These are phyloP conservation scores for Hypotaenidia philippensis DNA, from an alignment of 2,797 vertebrate species.

Conservation along the genomic window DNA sequence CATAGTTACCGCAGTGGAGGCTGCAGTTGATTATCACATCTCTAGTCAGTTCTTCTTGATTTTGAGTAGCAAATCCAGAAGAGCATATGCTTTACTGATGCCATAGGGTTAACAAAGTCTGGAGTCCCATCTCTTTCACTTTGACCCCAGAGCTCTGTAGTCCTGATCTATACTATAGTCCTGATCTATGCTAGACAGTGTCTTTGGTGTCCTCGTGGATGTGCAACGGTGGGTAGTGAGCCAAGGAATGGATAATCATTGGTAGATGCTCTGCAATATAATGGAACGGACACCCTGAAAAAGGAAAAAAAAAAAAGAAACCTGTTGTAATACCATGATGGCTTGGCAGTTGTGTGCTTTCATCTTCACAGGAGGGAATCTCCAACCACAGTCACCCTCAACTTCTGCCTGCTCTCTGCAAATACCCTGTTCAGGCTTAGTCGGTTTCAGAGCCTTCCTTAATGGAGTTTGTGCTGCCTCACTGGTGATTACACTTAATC, in stretches of 20 bases:
- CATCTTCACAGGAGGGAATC: background rate
- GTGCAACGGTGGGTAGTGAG: background rate
- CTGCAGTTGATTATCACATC: background rate
- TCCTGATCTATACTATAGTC: background rate
- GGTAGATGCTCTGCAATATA: background rate
- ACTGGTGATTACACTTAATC: background rate
- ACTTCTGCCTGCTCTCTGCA: slow-evolving; percentile 3
- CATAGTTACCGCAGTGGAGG: background rate
- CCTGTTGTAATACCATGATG: background rate
- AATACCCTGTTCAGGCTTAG: background rate
- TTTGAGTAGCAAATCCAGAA: background rate
- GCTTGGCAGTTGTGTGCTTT: background rate
- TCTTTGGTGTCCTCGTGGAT: background rate
- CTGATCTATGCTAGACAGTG: background rate
- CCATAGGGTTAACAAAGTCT: background rate
- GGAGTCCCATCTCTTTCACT: background rate
- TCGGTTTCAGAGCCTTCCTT: slow-evolving; percentile 16
- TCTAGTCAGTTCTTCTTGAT: background rate
- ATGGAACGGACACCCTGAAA: background rate
- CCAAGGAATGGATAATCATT: background rate
- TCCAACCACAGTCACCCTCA: background rate
- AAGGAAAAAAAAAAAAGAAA: background rate
- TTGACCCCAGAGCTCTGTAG: background rate
- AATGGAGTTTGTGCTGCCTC: background rate
- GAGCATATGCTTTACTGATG: background rate